Evolutionary conservation across 2,797 vertebrate species (phyloP).

Genomic region (Dermochelys coriacea): DNA sequence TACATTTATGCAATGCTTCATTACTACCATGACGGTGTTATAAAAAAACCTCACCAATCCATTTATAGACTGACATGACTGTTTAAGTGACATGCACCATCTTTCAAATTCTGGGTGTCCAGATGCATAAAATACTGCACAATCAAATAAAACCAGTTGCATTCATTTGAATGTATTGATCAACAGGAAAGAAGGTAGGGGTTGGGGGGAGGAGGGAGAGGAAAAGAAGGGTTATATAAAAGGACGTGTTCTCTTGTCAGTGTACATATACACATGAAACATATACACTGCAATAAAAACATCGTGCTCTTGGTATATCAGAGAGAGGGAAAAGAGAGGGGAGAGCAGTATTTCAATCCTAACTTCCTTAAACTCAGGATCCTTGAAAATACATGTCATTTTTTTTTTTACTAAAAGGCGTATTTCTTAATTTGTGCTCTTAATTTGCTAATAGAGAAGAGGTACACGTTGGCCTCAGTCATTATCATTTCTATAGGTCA

Average conservation of each 20-base stretch:
- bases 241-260: not conserved
- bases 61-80: not conserved
- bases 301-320: not conserved
- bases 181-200: accelerated
- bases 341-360: not conserved
- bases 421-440: not conserved
- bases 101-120: not conserved
- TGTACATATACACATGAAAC: not conserved
- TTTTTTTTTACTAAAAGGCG: not conserved
- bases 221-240: not conserved
- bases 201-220: not conserved
- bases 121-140: not conserved
- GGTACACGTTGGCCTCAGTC: not conserved
- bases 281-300: not conserved
- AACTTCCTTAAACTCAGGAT: not conserved
- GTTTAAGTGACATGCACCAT: not conserved
- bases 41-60: not conserved
- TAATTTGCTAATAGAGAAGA: not conserved
- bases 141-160: not conserved
- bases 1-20: not conserved
- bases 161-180: not conserved
- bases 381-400: not conserved
- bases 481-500: not conserved
- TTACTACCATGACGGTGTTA: not conserved
- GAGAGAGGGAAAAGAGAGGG: not conserved